Conservation (phyloP, 2,797 vertebrate genomes). For the Agapornis canus region DNA sequence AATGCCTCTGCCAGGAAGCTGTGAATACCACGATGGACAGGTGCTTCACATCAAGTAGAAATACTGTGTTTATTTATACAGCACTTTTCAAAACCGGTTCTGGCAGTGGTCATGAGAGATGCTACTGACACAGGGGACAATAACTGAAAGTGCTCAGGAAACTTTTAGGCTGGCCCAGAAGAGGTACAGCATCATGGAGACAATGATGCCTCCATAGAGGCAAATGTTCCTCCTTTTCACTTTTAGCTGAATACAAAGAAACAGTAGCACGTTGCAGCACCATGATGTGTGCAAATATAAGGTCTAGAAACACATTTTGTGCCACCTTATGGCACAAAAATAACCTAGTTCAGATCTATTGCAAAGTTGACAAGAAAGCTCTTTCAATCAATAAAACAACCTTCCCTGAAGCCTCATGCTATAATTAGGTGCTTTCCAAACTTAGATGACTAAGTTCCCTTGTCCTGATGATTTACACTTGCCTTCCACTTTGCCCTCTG, state of each 20-base stretch:
- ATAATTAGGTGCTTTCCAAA: neutral
- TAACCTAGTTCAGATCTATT: rapidly evolving
- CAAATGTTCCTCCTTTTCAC: neutral
- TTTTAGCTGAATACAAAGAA: neutral
- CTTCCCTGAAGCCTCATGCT: neutral
- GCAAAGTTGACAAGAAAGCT: neutral
- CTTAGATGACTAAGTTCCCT: neutral
- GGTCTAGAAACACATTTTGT: neutral
- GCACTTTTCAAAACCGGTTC: neutral
- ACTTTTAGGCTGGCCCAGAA: neutral
- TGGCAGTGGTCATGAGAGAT: neutral
- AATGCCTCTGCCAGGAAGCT: neutral
- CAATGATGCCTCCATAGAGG: neutral
- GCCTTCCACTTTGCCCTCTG: neutral
- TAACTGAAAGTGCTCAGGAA: rapidly evolving
- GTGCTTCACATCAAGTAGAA: neutral
- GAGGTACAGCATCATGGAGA: neutral
- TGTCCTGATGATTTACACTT: neutral
- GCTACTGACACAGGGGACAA: neutral
- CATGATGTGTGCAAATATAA: neutral
- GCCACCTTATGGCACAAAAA: neutral
- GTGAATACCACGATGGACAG: neutral
- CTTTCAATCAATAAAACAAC: neutral
- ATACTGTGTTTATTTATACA: neutral
- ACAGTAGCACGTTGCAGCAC: neutral